Evolutionary conservation across 2,888 invertebrate species (phyloP), one percentile per base, ranked within the genome.

Genomic region (Tetramorium bicarinatum): DNA sequence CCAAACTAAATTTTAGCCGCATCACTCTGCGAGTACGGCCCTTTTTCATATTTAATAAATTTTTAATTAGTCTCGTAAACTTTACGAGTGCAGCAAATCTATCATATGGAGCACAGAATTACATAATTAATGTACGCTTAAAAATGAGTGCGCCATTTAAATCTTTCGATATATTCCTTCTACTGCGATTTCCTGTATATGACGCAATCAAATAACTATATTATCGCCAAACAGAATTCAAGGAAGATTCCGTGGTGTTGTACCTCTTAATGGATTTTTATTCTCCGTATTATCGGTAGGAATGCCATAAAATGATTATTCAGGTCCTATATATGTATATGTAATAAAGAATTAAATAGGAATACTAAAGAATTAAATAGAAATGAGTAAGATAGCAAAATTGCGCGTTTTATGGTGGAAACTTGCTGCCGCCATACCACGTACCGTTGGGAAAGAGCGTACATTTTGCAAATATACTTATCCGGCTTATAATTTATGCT

Each of bases 391-490:
- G 79, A 71, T 47, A 59, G 59, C 21, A 49, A 71, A 59, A 59
- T 80, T 71, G 18, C n/a, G 44, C 38, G 38, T 66, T 79, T 79
- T 69, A 69, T 56, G 56, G 21, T 34, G 44, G 52, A 25, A 77
- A 15, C 44, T 77, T 13, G 47, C 59, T 6, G 59, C 47, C 72
- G 47, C 56, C 13, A 44, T 69, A 21, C 34, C 18, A 38, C 38
- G 13, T 56, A 25, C 56, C 69, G 56, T 79, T 38, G 59, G 47
- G 21, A 56, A 71, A 80, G 74, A 59, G 59, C 79, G 29, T 69
- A 34, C 47, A 80, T 71, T 80, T 80, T 47, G 71, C 72, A 80
- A 71, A 80, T 79, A 69, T 47, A 79, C 72, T 79, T 79, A 59
- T 80, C 47, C 47, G 59, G 59, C 34, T 80, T 71, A 47, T 80